These are phyloP conservation scores for Thecophora atra DNA, from an alignment of 2,888 invertebrate species.

Conservation along the genomic window DNA sequence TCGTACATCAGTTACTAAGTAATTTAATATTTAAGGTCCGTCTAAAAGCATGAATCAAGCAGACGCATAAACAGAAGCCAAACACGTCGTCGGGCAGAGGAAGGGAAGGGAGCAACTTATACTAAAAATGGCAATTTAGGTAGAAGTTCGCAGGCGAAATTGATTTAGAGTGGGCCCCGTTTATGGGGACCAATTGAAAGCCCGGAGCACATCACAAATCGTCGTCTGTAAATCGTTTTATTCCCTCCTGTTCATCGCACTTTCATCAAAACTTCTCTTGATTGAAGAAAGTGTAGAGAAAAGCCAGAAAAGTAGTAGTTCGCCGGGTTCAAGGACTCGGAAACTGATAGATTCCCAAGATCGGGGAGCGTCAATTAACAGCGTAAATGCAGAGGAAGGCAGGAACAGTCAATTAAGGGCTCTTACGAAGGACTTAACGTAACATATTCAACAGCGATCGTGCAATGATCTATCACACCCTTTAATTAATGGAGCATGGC, in stretches of 20 bases:
- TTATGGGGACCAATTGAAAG: no score
- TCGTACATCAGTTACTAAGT: background rate
- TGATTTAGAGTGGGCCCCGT: no score
- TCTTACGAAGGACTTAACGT: background rate
- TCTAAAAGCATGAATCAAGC: background rate
- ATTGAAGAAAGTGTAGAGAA: no score
- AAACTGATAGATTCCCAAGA: conserved; percentile 30
- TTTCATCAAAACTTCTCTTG: no score
- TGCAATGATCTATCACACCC: conserved; percentile 33
- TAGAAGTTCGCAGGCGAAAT: no score
- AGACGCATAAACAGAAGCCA: background rate
- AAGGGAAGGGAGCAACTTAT: background rate
- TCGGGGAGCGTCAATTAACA: no score
- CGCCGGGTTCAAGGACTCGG: no score
- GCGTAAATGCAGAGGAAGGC: background rate
- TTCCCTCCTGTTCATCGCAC: no score
- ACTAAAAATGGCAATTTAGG: background rate
- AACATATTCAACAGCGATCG: conserved; percentile 27
- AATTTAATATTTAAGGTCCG: conserved; percentile 15
- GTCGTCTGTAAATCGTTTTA: no score
- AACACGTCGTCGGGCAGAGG: background rate
- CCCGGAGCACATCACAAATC: no score
- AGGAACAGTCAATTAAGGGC: background rate
- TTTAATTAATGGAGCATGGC: conserved; percentile 31
- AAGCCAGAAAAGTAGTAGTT: no score